Base-by-base conservation (phyloP, 2,888 invertebrate genomes). In the Cheilosia urbana region DNA sequence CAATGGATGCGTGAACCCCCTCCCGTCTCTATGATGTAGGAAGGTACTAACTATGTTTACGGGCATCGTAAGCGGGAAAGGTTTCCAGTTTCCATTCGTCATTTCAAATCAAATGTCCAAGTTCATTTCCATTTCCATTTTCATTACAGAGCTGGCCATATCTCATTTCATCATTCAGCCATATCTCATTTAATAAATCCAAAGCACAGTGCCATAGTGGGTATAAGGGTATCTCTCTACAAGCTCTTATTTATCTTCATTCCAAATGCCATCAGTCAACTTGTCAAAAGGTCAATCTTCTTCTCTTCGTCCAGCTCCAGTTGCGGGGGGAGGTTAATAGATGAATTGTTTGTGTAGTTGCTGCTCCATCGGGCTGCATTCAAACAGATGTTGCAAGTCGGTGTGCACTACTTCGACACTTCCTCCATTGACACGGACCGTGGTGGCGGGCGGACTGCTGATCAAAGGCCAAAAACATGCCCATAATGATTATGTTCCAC, bases 271-370 rank as follows among this genome's bases (percentile, higher is more conserved):
- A 84, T 84, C 84, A 79, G 84, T 80, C 80, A 75, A 69, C 65
- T 84, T 79, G 84, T 84, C 79, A 79, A 84, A 84, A 84, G 84
- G 79, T 84, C 84, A 84, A 75, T 79, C 75, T 42, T 63, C 53
- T 49, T 0, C 47, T 19, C 5, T 30, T 6, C 30, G 15, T 30
- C 24, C 63, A 37, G 1, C 24, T 21, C 3, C n/a, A 51, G 40
- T 65, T 27, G n/a, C n/a, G 6, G 27, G 27, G 68, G 37, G 37
- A 37, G 37, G 73, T 78, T 78, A 73, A 83, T 83, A 78, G 78
- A 83, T 57, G 45, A 78, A 73, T 45, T 53, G 42, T 45, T 71
- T 76, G 34, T 69, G 34, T 57, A 45, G 63, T 63, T 69, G 27
- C 68, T 69, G 49, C 21, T 6, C 30, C 69, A 69, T 51, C 21